A percentile compares a stretch with the other conserved stretches of the same genome.
Evolutionary conservation across 2,113 vertebrate genomes (phyloP).

Genomic region (Nansenia antarctica): DNA sequence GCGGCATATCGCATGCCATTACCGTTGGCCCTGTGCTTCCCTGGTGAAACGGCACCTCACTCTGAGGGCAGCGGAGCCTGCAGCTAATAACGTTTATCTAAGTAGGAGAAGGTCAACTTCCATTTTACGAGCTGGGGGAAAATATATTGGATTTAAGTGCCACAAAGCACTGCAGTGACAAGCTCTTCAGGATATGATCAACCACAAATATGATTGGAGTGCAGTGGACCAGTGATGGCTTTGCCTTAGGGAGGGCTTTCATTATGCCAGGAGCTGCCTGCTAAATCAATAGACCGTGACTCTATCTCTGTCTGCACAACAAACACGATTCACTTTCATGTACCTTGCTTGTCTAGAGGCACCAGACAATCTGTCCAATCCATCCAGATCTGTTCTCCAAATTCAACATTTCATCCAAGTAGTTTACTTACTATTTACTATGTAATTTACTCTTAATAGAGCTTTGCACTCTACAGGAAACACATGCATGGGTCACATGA

Average conservation of each 20-base stretch:
- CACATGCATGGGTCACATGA: neutral
- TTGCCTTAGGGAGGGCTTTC: conserved; percentile 61
- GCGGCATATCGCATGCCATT: conserved; percentile 25
- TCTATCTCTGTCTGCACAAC: conserved; percentile 46
- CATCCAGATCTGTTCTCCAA: conserved; percentile 10
- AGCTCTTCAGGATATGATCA: conserved; percentile 68
- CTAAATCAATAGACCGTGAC: conserved; percentile 68
- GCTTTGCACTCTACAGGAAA: neutral
- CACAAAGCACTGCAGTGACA: conserved; percentile 64
- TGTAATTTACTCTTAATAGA: neutral
- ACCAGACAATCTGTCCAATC: conserved; percentile 24
- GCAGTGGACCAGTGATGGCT: conserved; percentile 54
- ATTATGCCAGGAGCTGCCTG: conserved; percentile 61
- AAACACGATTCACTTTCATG: conserved; percentile 39
- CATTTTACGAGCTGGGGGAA: conserved; percentile 44
- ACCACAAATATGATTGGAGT: conserved; percentile 65
- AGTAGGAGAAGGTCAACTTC: conserved; percentile 62
- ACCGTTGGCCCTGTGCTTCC: conserved; percentile 2
- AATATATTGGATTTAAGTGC: conserved; percentile 63
- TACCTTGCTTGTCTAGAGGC: conserved; percentile 38
- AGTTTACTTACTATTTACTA: neutral
- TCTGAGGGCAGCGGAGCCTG: conserved; percentile 34
- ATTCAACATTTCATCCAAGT: conserved; percentile 13
- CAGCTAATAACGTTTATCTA: conserved; percentile 47
- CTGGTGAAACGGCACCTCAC: conserved; percentile 24